Percentiles rank a stretch among this genome's conserved stretches.
These are phyloP conservation scores for Geotrupes spiniger DNA, from an alignment of 2,888 invertebrate genomes.

Conservation along the genomic window DNA sequence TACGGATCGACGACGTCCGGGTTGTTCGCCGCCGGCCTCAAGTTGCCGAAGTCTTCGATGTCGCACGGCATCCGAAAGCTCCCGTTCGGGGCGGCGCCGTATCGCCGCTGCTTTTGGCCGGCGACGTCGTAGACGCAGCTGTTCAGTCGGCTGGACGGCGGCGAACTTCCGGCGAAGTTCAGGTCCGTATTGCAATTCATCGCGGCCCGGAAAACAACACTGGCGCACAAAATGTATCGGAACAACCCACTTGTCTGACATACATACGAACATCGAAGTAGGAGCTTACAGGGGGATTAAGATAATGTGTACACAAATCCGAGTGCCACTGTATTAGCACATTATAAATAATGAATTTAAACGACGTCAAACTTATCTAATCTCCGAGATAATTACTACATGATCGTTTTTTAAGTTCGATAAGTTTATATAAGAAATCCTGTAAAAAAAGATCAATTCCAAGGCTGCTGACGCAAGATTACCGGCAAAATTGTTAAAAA, in stretches of 20 bases:
- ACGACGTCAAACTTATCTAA: conserved; percentile 19
- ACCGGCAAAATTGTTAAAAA: no score
- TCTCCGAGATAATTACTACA: conserved; percentile 21
- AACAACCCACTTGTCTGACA: no score
- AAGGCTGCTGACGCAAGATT: no score
- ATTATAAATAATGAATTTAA: not conserved
- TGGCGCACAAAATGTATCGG: not conserved
- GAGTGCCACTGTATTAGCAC: conserved; percentile 12
- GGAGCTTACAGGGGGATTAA: conserved; percentile 2
- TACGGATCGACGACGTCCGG: not conserved
- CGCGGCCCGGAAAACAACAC: not conserved
- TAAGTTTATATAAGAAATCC: no score
- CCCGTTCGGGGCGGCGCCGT: not conserved
- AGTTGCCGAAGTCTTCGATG: conserved; percentile 20
- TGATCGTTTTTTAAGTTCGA: conserved; percentile 17
- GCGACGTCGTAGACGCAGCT: conserved; percentile 15
- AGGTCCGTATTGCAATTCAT: conserved; percentile 8
- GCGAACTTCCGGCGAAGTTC: conserved; percentile 2
- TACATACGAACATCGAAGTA: no score
- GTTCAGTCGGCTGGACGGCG: not conserved
- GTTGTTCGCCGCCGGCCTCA: not conserved
- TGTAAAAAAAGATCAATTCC: no score
- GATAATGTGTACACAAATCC: conserved; percentile 16
- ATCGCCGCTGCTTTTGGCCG: conserved; percentile 3
- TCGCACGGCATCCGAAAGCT: conserved; percentile 3